Evolutionary conservation across 2,113 vertebrate genomes (phyloP), one percentile per base, ranked within the genome.

Genomic region (Micronycteris hirsuta): DNA sequence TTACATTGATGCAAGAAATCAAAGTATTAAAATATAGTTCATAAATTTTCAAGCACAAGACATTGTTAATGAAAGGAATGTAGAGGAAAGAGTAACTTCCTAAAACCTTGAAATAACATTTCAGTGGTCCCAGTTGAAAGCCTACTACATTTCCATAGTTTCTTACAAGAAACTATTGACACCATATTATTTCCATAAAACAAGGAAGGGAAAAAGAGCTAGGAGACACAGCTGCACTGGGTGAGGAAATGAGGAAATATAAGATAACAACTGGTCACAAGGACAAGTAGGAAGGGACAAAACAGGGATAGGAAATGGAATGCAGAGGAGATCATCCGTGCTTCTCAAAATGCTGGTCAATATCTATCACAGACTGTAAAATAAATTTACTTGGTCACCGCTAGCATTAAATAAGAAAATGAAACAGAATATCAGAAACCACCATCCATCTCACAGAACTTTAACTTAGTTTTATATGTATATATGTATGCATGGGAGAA

Each of bases 1-100:
- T 92, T 68, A 86, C 9, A 93, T 7, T 74, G 8, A 92, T 49
- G 6, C 28, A 73, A 86, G 52, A 77, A 78, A 94, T 81, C 31
- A 47, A 95, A 85, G 38, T 16, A 63, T 43, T 74, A 94, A 78
- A 89, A 81, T 82, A 73, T 76, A 96, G 8, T 78, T 87, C 73
- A 65, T 33, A 86, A 65, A 80, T 73, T 90, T 92, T 93, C 45
- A 94, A 93, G 31, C 22, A 77, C 41, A 65, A 90, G 13, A 8
- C 38, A 83, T 12, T 82, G n/a, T 77, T 74, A 91, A 74, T 71
- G 56, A 87, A 93, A 90, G 71, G 11, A 96, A 73, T 86, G 36
- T 78, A 71, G 41, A 96, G 63, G 19, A 77, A 93, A 93, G 3
- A 82, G 19, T 47, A 86, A 81, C 9, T 56, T 86, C 14, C 16